Conservation (phyloP, 2,113 vertebrate genomes). For the Octodon degus region DNA sequence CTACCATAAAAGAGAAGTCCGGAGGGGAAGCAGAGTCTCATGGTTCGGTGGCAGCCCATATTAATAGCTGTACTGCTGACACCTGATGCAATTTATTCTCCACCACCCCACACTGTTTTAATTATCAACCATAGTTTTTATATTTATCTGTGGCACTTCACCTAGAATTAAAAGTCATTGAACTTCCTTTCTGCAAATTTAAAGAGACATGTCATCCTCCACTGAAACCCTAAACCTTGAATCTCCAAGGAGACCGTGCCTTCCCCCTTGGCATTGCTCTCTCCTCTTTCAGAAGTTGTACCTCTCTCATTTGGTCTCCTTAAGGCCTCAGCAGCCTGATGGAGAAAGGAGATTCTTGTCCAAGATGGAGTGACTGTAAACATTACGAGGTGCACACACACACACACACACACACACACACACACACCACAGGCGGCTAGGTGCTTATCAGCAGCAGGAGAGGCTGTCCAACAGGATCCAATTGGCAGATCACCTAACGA, state of each 20-base stretch:
- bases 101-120: conserved; percentile 33
- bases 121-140: background rate
- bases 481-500: conserved; percentile 79
- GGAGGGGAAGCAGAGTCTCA: background rate
- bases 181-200: conserved; percentile 72
- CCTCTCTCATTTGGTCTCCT: conserved; percentile 75
- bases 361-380: conserved; percentile 72
- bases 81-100: background rate
- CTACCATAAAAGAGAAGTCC: background rate
- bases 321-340: conserved; percentile 49
- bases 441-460: conserved; percentile 77
- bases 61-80: conserved; percentile 1
- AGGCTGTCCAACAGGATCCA: conserved; percentile 68
- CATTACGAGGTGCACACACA: conserved; percentile 83
- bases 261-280: conserved; percentile 60
- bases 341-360: conserved; percentile 70
- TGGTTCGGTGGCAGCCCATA: background rate
- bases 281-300: conserved; percentile 58
- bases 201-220: conserved; percentile 66
- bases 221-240: conserved; percentile 55
- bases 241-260: conserved; percentile 40
- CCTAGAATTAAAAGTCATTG: conserved; percentile 26
- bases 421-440: conserved; percentile 67
- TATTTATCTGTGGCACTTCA: background rate
- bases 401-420: conserved; percentile 83